Evolutionary conservation across 2,113 vertebrate species (phyloP), one percentile per base, ranked within the genome.

Genomic region (Oenanthe melanoleuca): DNA sequence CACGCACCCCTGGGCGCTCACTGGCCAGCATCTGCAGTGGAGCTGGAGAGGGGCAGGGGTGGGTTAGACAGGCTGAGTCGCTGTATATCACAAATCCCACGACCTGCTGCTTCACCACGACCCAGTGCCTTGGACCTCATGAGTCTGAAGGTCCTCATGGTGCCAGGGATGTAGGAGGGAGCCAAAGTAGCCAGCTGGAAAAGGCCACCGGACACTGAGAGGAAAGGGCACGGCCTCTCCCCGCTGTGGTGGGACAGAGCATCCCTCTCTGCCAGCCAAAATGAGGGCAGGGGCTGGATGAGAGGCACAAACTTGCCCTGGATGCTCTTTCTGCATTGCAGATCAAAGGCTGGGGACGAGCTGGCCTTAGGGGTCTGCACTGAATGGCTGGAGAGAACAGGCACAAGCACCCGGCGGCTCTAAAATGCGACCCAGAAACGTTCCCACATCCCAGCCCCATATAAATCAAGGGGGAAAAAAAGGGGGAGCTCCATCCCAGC

Each of bases 401-500:
- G 79, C 79, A 89, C 12, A 21, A 91, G 85, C 89, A 94, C 88
- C 93, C 93, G 8, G 79, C 19, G 1, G 74, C 94, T 95, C 91
- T 84, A 89, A 93, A 95, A 78, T 37, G 11, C 47, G 28, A 92
- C 87, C 92, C 92, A 93, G 89, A 93, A 95, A 95, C 8, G 74
- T 95, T 97, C 95, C 94, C 96, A 96, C 96, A 97, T 97, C 90
- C 92, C 56, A n/a, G 92, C 79, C 95, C 94, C 95, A 95, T 95
- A 94, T 95, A 97, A 96, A 91, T 95, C 96, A 94, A 94, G 92
- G 88, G 94, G 53, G 64, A 6, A 60, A 75, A 77, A 67, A 84
- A 56, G 40, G 60, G 73, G 80, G 86, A 91, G 55, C 56, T 87
- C 87, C 5, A 4, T 91, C 84, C 87, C 34, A 2, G 89, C 92